Base-by-base conservation (phyloP, 2,113 vertebrate genomes). In the Xenopus borealis region DNA sequence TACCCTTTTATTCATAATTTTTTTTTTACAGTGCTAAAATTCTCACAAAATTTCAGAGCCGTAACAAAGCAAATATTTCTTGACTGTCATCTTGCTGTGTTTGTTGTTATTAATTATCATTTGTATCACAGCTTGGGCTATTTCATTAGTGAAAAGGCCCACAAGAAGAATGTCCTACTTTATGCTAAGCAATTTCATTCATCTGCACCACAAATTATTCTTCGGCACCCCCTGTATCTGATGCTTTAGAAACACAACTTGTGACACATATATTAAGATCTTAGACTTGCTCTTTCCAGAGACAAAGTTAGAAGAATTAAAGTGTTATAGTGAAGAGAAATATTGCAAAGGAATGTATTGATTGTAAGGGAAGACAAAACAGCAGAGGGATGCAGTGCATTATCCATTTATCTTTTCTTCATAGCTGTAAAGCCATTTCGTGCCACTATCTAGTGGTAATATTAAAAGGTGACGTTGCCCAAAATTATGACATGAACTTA, bases 161-260 rank as follows among this genome's bases (percentile, higher is more conserved):
- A 57, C 57, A 23, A 76, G 59, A 62, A 69, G 58, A 63, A 76
- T 55, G 30, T 12, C 58, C 58, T 69, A 64, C 47, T 57, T 76
- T 75, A 40, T 53, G 10, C 73, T n/a, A 76, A 52, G 47, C 30
- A 19, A 69, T 53, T 62, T 50, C 57, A 69, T 69, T 70, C 12
- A 55, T 62, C 46, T 64, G 40, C n/a, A 69, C 30, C 50, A 70
- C 59, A 47, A 69, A 63, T 63, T 69, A 63, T 70, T 69, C 58
- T 53, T 75, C 19, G 23, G 33, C 10, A 8, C 57, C 45, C 23
- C 46, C 47, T 62, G 65, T 44, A 27, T 19, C 10, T 47, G 57
- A 53, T 44, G 45, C 23, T 27, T 27, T 27, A 27, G 23, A 27
- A 27, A 27, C 23, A 27, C 23, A 27, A 27, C 23, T 27, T 3